Base-by-base conservation (phyloP, 2,888 invertebrate species). In the Mimachlamys varia region DNA sequence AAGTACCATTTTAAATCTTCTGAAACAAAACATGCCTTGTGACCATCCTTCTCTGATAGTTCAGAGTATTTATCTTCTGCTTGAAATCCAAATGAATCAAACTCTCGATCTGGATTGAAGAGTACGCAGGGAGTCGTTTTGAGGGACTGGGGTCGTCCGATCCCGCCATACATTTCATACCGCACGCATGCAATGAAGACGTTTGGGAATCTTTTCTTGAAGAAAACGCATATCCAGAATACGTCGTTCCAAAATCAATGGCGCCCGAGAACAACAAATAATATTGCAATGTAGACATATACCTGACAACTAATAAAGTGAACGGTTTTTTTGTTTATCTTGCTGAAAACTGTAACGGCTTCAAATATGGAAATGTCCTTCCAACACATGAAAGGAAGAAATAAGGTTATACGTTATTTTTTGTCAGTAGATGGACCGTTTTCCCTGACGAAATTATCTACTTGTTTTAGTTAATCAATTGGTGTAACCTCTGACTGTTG, bases 171-270 rank as follows among this genome's bases (percentile, higher is more conserved):
- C 76, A 76, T 2, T 13, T 33, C 27, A 33, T 4, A 27, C 13
- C 2, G 12, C 33, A 76, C 13, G 27, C 76, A 10, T 76, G 27
- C 12, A 7, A 3, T 22, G 76, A 33, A 13, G 33, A 33, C 17
- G 12, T 10, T 2, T 12, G 0, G 33, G 33, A 76, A 33, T 76
- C 76, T 5, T 33, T 27, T 5, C 76, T 19, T 5, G 76, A 7
- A 10, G 76, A 76, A 33, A 33, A 76, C 22, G 76, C 76, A 76
- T 76, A 76, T 27, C 76, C 76, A 33, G 76, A 76, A 76, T 27
- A 76, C 27, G 76, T 76, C 33, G 76, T 76, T 76, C 76, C 76
- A 76, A 76, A 76, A 15, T 76, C 76, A 33, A 76, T 76, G 27
- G 76, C 76, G 17, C 33, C 76, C 7, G 76, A 76, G 1, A 76